These are phyloP conservation scores for Lasioglossum calceatum DNA, from an alignment of 2,888 invertebrate genomes.

Conservation along the genomic window DNA sequence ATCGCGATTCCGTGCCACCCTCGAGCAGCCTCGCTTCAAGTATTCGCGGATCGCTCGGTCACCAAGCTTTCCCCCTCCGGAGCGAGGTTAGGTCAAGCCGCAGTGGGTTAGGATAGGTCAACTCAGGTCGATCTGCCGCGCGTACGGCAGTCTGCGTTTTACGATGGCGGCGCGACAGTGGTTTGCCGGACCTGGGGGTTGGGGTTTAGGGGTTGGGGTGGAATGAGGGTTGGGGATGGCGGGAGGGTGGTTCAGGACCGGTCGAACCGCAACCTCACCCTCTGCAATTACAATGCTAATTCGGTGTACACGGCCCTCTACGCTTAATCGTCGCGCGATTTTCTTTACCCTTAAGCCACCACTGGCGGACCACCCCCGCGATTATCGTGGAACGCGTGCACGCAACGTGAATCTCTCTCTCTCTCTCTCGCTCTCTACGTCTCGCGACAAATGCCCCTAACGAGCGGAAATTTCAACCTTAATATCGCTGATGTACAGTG, in stretches of 20 bases:
- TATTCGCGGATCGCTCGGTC: constrained; percentile 56
- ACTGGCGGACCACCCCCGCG: constrained; percentile 21
- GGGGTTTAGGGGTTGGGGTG: background rate
- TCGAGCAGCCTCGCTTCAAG: constrained; percentile 23
- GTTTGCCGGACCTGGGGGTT: constrained; percentile 18
- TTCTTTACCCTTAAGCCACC: constrained; percentile 57
- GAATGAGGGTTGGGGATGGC: background rate
- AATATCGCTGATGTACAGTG: constrained; percentile 9
- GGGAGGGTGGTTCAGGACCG: constrained; percentile 35
- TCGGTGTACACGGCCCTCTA: constrained; percentile 59
- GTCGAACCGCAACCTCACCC: constrained; percentile 66
- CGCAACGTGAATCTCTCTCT: constrained; percentile 35
- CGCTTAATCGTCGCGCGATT: constrained; percentile 68
- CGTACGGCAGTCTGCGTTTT: constrained; percentile 66
- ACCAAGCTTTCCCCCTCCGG: constrained; percentile 53
- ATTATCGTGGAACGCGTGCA: constrained; percentile 52
- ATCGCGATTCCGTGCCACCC: constrained; percentile 38
- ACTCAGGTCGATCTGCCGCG: constrained; percentile 64
- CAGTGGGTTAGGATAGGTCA: constrained; percentile 66
- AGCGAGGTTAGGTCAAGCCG: constrained; percentile 57
- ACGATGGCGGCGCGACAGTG: constrained; percentile 61
- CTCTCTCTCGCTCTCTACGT: constrained; percentile 15
- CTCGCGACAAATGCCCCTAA: constrained; percentile 47
- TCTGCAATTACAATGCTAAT: constrained; percentile 72
- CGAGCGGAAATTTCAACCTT: constrained; percentile 51